A percentile compares a stretch with the other conserved stretches of the same genome.
These are phyloP conservation scores for Colaptes auratus DNA, from an alignment of 2,113 vertebrate species.

Conservation along the genomic window DNA sequence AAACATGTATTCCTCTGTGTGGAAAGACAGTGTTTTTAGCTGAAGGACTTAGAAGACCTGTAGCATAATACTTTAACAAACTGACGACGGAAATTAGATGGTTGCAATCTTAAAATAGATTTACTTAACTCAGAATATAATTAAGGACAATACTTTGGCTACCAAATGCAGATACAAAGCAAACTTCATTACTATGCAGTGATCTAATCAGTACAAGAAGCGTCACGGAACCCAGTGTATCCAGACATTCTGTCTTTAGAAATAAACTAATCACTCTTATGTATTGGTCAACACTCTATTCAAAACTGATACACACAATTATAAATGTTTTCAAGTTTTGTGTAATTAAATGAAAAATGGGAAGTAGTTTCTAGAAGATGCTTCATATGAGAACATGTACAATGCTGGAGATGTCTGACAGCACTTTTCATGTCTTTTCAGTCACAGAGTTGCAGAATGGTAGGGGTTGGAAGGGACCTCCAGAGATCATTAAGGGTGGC, in stretches of 20 bases:
- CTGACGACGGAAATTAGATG: not conserved
- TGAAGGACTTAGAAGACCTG: not conserved
- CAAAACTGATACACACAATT: not conserved
- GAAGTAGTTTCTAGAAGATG: not conserved
- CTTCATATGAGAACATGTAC: not conserved
- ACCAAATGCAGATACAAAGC: not conserved
- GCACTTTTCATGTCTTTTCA: not conserved
- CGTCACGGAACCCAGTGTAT: not conserved
- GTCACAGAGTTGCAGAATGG: too few relatives aligned
- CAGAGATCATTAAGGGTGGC: too few relatives aligned
- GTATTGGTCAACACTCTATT: not conserved
- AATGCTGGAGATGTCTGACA: not conserved
- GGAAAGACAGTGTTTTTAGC: not conserved
- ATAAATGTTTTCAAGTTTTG: not conserved
- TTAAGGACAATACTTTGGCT: not conserved
- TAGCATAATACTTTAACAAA: not conserved
- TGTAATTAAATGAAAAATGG: not conserved
- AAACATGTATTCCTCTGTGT: fast-evolving
- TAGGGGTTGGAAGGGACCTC: too few relatives aligned
- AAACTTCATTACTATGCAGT: not conserved
- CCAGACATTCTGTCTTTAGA: not conserved
- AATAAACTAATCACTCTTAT: not conserved
- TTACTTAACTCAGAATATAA: not conserved
- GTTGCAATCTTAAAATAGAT: not conserved
- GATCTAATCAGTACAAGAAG: not conserved